A percentile compares a stretch with the other conserved stretches of the same genome.
These are phyloP conservation scores for Drosophila sp. DNA, from an alignment of 1,140 invertebrate species.

Conservation along the genomic window DNA sequence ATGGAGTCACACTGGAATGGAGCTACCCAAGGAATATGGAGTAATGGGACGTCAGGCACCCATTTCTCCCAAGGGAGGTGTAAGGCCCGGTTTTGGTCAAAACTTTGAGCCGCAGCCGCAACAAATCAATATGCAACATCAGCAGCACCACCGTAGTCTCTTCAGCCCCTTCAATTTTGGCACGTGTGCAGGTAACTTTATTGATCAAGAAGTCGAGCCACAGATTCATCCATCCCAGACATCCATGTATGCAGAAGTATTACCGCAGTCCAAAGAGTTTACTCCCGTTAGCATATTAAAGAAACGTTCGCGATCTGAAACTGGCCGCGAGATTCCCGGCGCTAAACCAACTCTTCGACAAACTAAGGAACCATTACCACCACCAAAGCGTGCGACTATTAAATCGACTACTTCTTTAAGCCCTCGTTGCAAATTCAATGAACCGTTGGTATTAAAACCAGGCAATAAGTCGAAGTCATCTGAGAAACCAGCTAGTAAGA, in stretches of 20 bases:
- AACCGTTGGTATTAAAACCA: slow-evolving; percentile 1
- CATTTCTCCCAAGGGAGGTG: background rate
- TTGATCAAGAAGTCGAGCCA: background rate
- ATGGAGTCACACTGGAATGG: background rate
- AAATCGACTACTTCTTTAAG: background rate
- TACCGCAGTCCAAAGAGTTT: background rate
- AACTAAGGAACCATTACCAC: background rate
- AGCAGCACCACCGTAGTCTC: background rate
- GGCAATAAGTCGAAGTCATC: background rate
- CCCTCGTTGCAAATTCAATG: slow-evolving; percentile 3
- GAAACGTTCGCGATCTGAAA: background rate
- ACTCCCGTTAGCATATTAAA: slow-evolving; percentile 32
- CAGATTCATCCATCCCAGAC: background rate
- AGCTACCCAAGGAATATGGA: background rate
- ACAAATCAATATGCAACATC: background rate
- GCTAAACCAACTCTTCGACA: background rate
- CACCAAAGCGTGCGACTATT: background rate
- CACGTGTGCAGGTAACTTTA: slow-evolving; percentile 15
- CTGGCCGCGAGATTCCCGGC: background rate
- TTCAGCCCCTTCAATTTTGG: slow-evolving; percentile 44
- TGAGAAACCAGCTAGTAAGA: background rate
- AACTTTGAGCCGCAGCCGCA: no score
- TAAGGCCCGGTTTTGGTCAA: no score
- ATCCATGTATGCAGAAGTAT: background rate
- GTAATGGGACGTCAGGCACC: background rate